A percentile compares a stretch with the other conserved stretches of the same genome.
Evolutionary conservation across 2,888 invertebrate species (phyloP).

Genomic region (Eucera pruinosa): DNA sequence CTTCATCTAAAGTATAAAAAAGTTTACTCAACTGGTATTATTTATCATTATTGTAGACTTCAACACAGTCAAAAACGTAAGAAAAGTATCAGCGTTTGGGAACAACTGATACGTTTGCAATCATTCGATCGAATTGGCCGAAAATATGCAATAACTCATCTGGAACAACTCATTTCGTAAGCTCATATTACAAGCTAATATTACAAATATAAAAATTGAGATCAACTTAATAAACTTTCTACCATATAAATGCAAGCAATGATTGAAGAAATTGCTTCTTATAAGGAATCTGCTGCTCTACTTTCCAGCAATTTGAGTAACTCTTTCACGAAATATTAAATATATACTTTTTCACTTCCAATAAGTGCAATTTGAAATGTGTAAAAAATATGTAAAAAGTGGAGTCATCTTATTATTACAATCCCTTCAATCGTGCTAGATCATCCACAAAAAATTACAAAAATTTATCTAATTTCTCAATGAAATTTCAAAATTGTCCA

Average conservation of each 20-base stretch:
- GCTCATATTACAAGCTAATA: not conserved
- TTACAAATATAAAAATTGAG: not conserved
- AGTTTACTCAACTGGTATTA: not conserved
- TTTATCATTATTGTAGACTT: constrained; percentile 23
- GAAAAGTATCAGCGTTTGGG: constrained; percentile 29
- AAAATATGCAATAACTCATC: constrained; percentile 32
- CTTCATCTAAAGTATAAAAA: not conserved
- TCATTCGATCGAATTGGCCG: constrained; percentile 43
- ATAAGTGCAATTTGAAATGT: too few species aligned
- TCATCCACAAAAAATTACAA: not conserved
- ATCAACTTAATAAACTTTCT: not conserved
- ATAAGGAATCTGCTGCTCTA: too few species aligned
- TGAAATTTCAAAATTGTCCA: not conserved
- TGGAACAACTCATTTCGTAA: constrained; percentile 42
- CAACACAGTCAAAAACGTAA: not conserved
- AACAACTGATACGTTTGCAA: constrained; percentile 41
- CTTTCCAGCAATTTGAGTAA: too few species aligned
- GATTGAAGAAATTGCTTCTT: not conserved
- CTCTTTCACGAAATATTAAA: too few species aligned
- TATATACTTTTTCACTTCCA: too few species aligned
- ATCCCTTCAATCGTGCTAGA: too few species aligned
- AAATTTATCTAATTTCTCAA: not conserved
- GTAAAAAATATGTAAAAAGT: too few species aligned
- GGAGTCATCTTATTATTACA: too few species aligned
- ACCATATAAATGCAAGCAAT: not conserved